Evolutionary conservation across 92 coral and sea anemone genomes (phyloP), one percentile per base, ranked within the genome.

Genomic region (Epizoanthus scotinus): DNA sequence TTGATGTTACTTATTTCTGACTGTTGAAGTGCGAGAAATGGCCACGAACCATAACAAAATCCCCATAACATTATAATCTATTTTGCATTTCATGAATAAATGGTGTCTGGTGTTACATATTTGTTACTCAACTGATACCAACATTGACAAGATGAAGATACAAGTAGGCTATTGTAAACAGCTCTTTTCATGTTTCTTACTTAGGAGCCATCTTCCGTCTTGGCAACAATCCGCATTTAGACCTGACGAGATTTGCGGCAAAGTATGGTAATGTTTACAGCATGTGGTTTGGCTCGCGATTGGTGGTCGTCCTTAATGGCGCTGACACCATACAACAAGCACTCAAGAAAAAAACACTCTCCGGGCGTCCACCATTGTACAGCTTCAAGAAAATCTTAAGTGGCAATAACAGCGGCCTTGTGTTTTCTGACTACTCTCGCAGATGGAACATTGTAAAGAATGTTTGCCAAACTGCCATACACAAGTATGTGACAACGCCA

Each of bases 301-400:
- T 77, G 25, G 71, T 84, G 9, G 79, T 86, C 57, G 83, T 81
- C 3, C 85, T 86, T 2, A 81, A 81, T 67, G 84, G 89, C n/a
- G 79, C 84, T 28, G 85, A 73, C 17, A 86, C 85, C 8, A 84
- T 86, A 71, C 66, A 85, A 26, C 55, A 58, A 22, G 84, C 83
- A 19, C 85, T 86, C 71, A 71, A 73, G 78, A 86, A 81, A 73
- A 85, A 62, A 10, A 81, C 89, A 50, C 12, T 73, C 61, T 82
- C 85, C 27, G 89, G 86, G 3, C 85, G 89, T 40, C 89, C 89
- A 21, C 85, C 83, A 42, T 63, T 86, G 29, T 73, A 86, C 89
- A 80, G 82, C 64, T 81, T 86, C 71, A 86, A 77, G 40, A 40
- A 81, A 81, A 67, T 31, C 77, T 77, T 63, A 73, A 86, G 78